Evolutionary conservation across 2,888 invertebrate genomes (phyloP), one percentile per base, ranked within the genome.

Genomic region (Lymantria monacha): DNA sequence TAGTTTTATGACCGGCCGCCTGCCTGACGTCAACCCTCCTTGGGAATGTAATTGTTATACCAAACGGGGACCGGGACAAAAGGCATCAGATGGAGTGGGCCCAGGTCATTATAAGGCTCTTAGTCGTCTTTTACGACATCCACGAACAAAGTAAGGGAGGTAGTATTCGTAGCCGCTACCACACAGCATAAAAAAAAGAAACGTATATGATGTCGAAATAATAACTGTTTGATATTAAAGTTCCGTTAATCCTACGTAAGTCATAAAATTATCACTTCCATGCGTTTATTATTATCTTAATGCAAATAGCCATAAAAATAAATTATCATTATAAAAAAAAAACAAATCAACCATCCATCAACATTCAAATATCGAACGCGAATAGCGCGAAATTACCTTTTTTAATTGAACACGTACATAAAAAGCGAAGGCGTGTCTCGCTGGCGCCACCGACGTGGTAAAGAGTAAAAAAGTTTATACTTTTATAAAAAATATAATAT

Each of bases 391-490:
- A 65, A 63, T 65, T 65, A 61, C 51, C 49, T 58, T 66, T 60
- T 74, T 73, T 70, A 70, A 76, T 76, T 72, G 67, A 71, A 68
- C 60, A 53, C 57, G 54, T 57, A 55, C 57, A 64, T 70, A 74
- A 75, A 52, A 72, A 55, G 59, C 56, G 61, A 65, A 68, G 69
- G 69, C 61, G 53, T 69, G 61, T 57, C 68, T 53, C 61, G 47
- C 60, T 77, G 87, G 88, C 87, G 88, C 88, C 88, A 78, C 74
- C 66, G 72, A 62, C 57, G 74, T 63, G 59, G 76, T 70, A 70
- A 74, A 70, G 59, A 62, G 53, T 54, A 73, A 76, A 77, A 76
- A 76, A 57, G 57, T 59, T 59, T 63, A 58, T 66, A 68, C 22
- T 22, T 22, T 22, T 45, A 54, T 72, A 75, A 73, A 22, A 74